phyloP scores from a whole-genome alignment of 2,888 invertebrate species.

The Charanyca ferruginea region DNA sequence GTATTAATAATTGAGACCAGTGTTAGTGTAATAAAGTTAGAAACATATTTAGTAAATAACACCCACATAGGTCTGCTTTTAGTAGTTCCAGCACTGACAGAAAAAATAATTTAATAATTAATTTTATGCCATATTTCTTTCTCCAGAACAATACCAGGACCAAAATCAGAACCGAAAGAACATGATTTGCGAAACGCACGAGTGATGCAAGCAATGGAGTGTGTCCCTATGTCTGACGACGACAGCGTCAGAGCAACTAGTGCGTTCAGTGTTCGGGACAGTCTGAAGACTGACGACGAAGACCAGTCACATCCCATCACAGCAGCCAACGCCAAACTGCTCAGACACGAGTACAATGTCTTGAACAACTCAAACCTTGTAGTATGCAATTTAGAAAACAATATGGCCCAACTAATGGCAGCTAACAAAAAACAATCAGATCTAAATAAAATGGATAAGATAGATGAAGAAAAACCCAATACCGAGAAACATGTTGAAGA shows the following conservation, averaged over 20 bases:
- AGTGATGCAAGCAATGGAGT: conserved; percentile 85
- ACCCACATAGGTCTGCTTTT: too few relatives aligned
- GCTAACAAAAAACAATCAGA: conserved; percentile 82
- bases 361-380: conserved; percentile 89
- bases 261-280: conserved; percentile 88
- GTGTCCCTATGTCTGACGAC: conserved; percentile 88
- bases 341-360: conserved; percentile 87
- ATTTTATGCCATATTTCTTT: not conserved
- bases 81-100: not conserved
- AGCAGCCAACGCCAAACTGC: conserved; percentile 85
- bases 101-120: not conserved
- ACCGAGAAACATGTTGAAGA: conserved; percentile 68
- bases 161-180: conserved; percentile 79
- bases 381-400: conserved; percentile 88
- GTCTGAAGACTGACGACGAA: conserved; percentile 89
- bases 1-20: too few relatives aligned
- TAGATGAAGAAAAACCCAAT: conserved; percentile 84
- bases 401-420: conserved; percentile 87
- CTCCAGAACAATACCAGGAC: conserved; percentile 74
- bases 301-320: conserved; percentile 87
- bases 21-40: too few relatives aligned
- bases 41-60: too few relatives aligned
- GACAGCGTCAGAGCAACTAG: conserved; percentile 89
- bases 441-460: conserved; percentile 85
- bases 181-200: conserved; percentile 83